Percentiles rank a stretch among this genome's conserved stretches.
These are phyloP conservation scores for Oryzaephilus surinamensis DNA, from an alignment of 1,140 invertebrate species.

Conservation along the genomic window DNA sequence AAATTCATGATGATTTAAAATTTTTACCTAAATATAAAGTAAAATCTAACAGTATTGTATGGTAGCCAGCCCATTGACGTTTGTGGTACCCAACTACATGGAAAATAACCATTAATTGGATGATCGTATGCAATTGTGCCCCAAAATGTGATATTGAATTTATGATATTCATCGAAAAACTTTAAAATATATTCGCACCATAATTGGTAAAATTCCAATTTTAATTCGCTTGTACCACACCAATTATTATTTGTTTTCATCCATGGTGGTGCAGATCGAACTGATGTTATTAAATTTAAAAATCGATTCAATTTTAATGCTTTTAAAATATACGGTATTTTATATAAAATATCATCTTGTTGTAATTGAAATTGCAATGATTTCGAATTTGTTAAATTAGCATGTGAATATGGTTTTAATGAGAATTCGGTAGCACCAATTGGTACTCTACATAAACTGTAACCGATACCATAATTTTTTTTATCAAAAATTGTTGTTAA, in stretches of 20 bases:
- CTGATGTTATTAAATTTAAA: conserved; percentile 39
- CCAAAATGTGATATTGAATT: conserved; percentile 29
- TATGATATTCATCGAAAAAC: conserved; percentile 32
- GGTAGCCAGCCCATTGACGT: conserved; percentile 40
- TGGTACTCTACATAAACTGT: conserved; percentile 63
- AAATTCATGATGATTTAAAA: no score
- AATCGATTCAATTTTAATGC: conserved; percentile 18
- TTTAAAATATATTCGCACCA: conserved; percentile 47
- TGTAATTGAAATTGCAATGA: conserved; percentile 34
- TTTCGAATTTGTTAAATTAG: conserved; percentile 39
- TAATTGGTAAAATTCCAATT: conserved; percentile 38
- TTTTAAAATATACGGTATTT: conserved; percentile 18
- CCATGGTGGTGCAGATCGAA: conserved; percentile 84
- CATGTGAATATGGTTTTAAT: conserved; percentile 54
- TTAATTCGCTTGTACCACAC: conserved; percentile 45
- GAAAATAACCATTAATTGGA: conserved; percentile 33
- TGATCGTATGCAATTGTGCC: conserved; percentile 35
- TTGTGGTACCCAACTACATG: no score
- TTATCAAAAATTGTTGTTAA: conserved; percentile 43
- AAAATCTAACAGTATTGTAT: conserved; percentile 1
- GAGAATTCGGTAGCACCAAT: conserved; percentile 78
- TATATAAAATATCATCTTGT: conserved; percentile 36
- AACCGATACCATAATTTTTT: conserved; percentile 62
- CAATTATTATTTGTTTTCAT: conserved; percentile 77
- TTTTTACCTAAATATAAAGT: no score